Evolutionary conservation across 2,797 vertebrate species (phyloP), one percentile per base, ranked within the genome.

Genomic region (Danio albolineatus): DNA sequence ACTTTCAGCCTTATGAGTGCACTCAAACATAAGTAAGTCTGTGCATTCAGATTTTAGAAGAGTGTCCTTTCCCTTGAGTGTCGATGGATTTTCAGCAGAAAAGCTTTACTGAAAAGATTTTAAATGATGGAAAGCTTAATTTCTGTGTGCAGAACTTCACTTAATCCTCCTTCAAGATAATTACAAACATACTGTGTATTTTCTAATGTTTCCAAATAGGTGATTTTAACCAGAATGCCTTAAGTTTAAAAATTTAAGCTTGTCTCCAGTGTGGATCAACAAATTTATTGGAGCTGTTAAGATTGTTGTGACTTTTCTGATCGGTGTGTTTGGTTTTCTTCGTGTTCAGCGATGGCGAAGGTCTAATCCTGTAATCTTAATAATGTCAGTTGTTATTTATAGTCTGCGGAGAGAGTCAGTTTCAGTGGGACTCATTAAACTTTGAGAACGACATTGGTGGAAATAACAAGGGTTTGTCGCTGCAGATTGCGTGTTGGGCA

Each of bases 401-500:
- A 66, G 39, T 66, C 61, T 66, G 49, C 62, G n/a, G 38, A 67
- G 43, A 39, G 36, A 17, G 36, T 28, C 28, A 53, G 77, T 64
- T 51, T 79, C 66, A 57, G 19, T 44, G 62, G 51, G 51, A 57
- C 74, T 56, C 41, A 66, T 76, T 76, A 56, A 76, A 56, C 7
- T 76, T n/a, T 43, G 64, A 21, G 51, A 53, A 54, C 28, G 39
- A 57, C 49, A 64, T 10, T 36, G 49, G 49, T 76, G 46, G 28
- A 61, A 62, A 75, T 49, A 51, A 9, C n/a, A 51, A 46, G 49
- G 61, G 39, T 44, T 76, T 76, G 39, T 49, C 9, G 0, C 39
- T 36, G 10, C 49, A 44, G 56, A 67, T 38, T 77, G 6, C 38
- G 12, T 43, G 4, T 62, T 9, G 17, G 6, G 4, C 4, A 14